Conservation (phyloP, 2,113 vertebrate genomes). For the Periophthalmus modestus region DNA sequence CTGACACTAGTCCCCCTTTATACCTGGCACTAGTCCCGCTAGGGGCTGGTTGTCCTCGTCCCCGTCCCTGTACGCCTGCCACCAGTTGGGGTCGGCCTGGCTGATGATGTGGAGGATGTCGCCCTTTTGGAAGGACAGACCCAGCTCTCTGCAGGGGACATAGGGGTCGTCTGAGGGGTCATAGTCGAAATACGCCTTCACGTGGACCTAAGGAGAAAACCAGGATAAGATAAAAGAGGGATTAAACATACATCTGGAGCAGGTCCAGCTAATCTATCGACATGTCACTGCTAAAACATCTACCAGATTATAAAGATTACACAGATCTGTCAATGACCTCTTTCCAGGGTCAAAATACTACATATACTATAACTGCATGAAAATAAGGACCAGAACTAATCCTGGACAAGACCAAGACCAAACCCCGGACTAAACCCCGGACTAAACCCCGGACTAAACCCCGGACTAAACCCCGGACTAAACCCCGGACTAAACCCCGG, state of each 20-base stretch:
- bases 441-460: too few species aligned
- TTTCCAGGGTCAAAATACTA: neutral
- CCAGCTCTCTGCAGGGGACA: slow-evolving; percentile 94
- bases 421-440: too few species aligned
- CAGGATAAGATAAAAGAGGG: neutral
- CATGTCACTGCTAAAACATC: neutral
- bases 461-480: too few species aligned
- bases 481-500: too few species aligned
- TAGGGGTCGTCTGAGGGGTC: slow-evolving; percentile 98
- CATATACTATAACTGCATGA: too few species aligned
- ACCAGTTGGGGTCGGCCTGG: slow-evolving; percentile 98
- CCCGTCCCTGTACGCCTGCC: slow-evolving; percentile 97
- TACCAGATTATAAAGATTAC: neutral
- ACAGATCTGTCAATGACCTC: neutral
- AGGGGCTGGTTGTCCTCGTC: slow-evolving; percentile 98
- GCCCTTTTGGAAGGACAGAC: slow-evolving; percentile 96
- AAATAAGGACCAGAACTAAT: too few species aligned
- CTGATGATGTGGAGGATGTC: slow-evolving; percentile 98
- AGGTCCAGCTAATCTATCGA: neutral
- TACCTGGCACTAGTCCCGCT: slow-evolving; percentile 96
- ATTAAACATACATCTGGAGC: slow-evolving; percentile 2
- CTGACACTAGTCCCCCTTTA: slow-evolving; percentile 68
- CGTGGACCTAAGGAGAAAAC: slow-evolving; percentile 82
- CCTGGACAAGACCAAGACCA: too few species aligned
- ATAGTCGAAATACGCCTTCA: slow-evolving; percentile 97